Base-by-base conservation (phyloP, 2,113 vertebrate genomes). In the Psettodes erumei region DNA sequence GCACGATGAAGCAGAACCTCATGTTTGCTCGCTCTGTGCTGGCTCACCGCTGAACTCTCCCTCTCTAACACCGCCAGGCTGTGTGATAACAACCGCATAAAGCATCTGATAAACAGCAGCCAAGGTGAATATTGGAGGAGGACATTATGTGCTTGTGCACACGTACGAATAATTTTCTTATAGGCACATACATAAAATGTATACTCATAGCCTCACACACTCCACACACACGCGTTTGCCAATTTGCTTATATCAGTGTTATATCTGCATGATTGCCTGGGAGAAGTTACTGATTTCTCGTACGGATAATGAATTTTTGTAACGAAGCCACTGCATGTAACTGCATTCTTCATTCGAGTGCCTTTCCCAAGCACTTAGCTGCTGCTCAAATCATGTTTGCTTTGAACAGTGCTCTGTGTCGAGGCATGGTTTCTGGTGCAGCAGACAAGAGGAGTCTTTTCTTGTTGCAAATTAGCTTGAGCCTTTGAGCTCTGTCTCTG, bases 51-150 rank as follows among this genome's bases (percentile, higher is more conserved):
- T 63, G 23, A 64, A 56, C 63, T 23, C n/a, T 25, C 33, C 35
- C 18, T 77, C 70, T 75, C 55, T 27, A 48, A 62, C 43, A 55
- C 13, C 12, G 33, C 53, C 27, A 19, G 15, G 16, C 40, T 25
- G 42, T 59, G 70, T 23, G 53, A 72, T 81, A 88, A 88, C 65
- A 70, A 55, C 51, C 72, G 67, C 58, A 81, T 77, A 74, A 83
- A 80, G 30, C 77, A 72, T 64, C 53, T 79, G 86, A 86, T 86
- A 64, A 88, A 85, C 50, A 75, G 67, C 53, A 71, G 71, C 64
- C 71, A 79, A 87, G 81, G 82, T 87, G 81, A 85, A 83, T 84
- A 77, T 83, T 55, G 51, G 35, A 51, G 74, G 61, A 82, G 75
- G 84, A 33, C 55, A 77, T 63, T 71, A 70, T 61, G 37, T 30